phyloP scores from a whole-genome alignment of 2,888 invertebrate species.

The Drosophila pegasa region DNA sequence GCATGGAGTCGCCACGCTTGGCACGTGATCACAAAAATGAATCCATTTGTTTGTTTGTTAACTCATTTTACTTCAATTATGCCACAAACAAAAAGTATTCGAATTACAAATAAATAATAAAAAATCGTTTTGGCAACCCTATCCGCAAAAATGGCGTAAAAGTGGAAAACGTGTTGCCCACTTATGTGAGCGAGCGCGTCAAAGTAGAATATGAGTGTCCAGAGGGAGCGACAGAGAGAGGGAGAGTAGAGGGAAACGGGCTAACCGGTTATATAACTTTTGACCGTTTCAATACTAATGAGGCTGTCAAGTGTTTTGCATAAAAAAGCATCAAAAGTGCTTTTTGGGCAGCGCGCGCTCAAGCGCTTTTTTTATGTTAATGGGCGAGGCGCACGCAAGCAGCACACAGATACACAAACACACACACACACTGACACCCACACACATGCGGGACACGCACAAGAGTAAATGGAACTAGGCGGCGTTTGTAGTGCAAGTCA shows the following conservation, averaged over 20 bases:
- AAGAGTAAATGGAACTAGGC: constrained; percentile 75
- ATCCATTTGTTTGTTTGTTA: constrained; percentile 74
- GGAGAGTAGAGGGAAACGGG: neutral
- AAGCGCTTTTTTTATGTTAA: constrained; percentile 56
- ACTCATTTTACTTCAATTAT: constrained; percentile 79
- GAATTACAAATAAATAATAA: constrained; percentile 32
- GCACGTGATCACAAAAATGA: constrained; percentile 71
- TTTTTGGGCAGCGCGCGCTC: constrained; percentile 19
- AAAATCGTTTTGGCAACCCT: constrained; percentile 21
- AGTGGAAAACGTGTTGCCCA: constrained; percentile 55
- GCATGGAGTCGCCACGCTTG: constrained; percentile 33
- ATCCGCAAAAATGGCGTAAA: constrained; percentile 15
- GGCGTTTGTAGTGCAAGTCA: constrained; percentile 73
- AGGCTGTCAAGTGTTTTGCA: constrained; percentile 73
- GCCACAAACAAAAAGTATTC: constrained; percentile 63
- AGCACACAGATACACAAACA: constrained; percentile 7
- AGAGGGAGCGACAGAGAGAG: neutral
- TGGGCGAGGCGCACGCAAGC: constrained; percentile 47
- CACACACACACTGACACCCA: constrained; percentile 12
- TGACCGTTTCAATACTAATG: constrained; percentile 73
- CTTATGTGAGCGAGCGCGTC: constrained; percentile 54
- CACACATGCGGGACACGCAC: constrained; percentile 53
- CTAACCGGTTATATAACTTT: constrained; percentile 35
- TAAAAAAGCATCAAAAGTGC: constrained; percentile 50
- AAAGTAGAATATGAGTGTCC: constrained; percentile 23